Percentiles rank a stretch among this genome's conserved stretches.
These are phyloP conservation scores for Nomada ruficornis DNA, from an alignment of 2,888 invertebrate species.

Conservation along the genomic window DNA sequence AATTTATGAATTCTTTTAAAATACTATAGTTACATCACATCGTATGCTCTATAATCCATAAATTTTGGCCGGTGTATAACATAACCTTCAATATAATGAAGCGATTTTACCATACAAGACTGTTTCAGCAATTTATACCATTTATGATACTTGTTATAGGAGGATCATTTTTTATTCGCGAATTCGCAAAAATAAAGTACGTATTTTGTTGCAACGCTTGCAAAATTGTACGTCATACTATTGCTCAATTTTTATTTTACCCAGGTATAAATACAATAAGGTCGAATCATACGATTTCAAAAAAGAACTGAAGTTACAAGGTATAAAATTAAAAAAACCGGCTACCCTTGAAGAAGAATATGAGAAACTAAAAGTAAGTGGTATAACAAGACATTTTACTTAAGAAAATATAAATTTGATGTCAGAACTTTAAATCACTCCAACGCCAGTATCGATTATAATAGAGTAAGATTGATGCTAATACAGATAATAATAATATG, in stretches of 20 bases:
- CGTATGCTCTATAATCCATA: background rate
- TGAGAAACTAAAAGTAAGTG: conserved; percentile 87
- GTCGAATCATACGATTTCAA: background rate
- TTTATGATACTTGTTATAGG: conserved; percentile 90
- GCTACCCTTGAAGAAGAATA: conserved; percentile 90
- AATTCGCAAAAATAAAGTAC: conserved; percentile 91
- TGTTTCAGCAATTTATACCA: conserved; percentile 84
- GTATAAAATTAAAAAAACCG: conserved; percentile 88
- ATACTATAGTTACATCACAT: too few species aligned
- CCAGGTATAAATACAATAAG: conserved; percentile 38
- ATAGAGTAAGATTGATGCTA: too few species aligned
- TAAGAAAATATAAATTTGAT: background rate
- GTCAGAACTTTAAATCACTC: background rate
- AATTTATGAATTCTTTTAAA: too few species aligned
- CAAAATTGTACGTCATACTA: background rate
- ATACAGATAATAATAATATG: too few species aligned
- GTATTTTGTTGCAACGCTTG: background rate
- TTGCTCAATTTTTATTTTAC: conserved; percentile 1
- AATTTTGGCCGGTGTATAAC: background rate
- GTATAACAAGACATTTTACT: background rate
- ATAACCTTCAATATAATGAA: conserved; percentile 40
- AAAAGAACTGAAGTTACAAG: conserved; percentile 84
- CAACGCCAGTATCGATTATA: too few species aligned
- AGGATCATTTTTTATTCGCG: conserved; percentile 91
- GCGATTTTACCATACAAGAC: conserved; percentile 2